Base-by-base conservation (phyloP, 1,140 invertebrate genomes). In the Metaphire vulgaris region DNA sequence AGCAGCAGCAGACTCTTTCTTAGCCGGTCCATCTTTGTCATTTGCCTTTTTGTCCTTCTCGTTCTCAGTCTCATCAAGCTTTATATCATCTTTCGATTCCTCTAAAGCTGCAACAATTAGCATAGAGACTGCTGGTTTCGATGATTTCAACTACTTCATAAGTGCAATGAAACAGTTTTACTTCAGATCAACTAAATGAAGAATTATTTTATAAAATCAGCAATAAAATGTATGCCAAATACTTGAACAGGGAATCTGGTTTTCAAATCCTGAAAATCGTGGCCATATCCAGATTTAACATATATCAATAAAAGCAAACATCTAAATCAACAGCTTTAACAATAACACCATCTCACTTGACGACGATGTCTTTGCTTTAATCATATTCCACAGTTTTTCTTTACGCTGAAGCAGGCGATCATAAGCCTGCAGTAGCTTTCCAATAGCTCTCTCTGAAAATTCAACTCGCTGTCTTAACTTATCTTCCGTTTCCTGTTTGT, bases 401-500 rank as follows among this genome's bases (percentile, higher is more conserved):
- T 86, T 85, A 64, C 84, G 80, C 75, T 85, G 84, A 66, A 85
- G 73, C 30, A 86, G 76, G 16, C 95, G 89, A 87, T 98, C 96
- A 88, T 98, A 98, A 6, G 95, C 95, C 86, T 97, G 94, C 69
- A 98, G 91, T 41, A 98, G 92, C 88, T 98, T 98, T 1, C 94
- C 94, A 72, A 98, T 96, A 32, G 95, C 95, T 80, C 96, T 79
- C 69, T 87, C 88, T 2, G 87, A 87, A 92, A 77, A 85, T 75
- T 86, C 84, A 16, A 98, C 95, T 75, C 95, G 88, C 87, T 97
- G 96, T 1, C 94, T 93, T 29, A 98, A 89, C 85, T 97, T 96
- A 79, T 97, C 95, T 86, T 98, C 95, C 74, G 98, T 87, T 84
- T 99, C 96, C 83, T 97, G 93, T 83, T 96, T 96, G 85, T 99